Conservation (phyloP, 1,140 invertebrate genomes). For the Elysia chlorotica region DNA sequence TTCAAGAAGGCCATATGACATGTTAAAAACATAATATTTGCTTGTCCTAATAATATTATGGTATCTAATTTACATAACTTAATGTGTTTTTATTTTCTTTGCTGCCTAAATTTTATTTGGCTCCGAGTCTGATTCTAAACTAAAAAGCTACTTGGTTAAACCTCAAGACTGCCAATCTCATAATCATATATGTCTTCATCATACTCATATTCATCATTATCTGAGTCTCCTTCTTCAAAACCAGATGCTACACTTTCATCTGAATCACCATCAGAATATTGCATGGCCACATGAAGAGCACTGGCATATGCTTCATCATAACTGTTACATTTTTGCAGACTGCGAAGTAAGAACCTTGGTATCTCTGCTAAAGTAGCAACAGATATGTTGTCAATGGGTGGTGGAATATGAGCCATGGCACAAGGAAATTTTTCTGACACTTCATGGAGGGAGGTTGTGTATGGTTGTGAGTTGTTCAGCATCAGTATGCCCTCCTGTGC, state of each 20-base stretch:
- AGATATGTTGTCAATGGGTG: slow-evolving; percentile 56
- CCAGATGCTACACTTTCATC: slow-evolving; percentile 50
- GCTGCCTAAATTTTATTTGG: too few species aligned
- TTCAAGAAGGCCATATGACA: too few species aligned
- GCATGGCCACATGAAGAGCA: slow-evolving; percentile 46
- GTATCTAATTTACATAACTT: too few species aligned
- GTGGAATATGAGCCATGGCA: slow-evolving; percentile 48
- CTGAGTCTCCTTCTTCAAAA: slow-evolving; percentile 48
- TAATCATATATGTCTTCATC: slow-evolving; percentile 58
- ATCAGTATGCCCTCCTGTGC: slow-evolving; percentile 49
- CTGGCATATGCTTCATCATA: slow-evolving; percentile 56
- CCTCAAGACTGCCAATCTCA: slow-evolving; percentile 7
- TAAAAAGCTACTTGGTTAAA: too few species aligned
- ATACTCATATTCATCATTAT: slow-evolving; percentile 58
- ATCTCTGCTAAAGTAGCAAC: slow-evolving; percentile 47
- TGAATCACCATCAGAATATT: slow-evolving; percentile 49
- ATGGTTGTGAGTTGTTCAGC: slow-evolving; percentile 54
- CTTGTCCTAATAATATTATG: too few species aligned
- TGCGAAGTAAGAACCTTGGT: slow-evolving; percentile 30
- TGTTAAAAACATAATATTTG: too few species aligned
- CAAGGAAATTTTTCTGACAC: slow-evolving; percentile 47
- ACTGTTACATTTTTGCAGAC: slow-evolving; percentile 36
- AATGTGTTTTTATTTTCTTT: too few species aligned
- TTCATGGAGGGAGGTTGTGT: slow-evolving; percentile 51
- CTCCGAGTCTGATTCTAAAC: too few species aligned